These are phyloP conservation scores for Clanis bilineata DNA, from an alignment of 2,888 invertebrate genomes.

Conservation along the genomic window DNA sequence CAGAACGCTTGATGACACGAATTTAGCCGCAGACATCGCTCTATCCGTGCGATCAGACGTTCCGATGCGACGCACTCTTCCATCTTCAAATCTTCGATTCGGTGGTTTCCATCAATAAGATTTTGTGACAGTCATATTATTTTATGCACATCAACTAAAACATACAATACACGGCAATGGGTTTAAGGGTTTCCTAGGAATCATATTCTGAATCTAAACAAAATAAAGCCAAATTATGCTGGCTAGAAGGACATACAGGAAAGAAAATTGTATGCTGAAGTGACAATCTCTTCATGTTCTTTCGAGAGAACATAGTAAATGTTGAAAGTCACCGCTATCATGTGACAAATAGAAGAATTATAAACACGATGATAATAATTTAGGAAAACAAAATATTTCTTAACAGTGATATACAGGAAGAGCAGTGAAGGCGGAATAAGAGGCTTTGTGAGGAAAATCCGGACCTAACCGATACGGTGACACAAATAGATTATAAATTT, in stretches of 20 bases:
- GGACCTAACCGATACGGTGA: neutral
- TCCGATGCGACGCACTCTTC: constrained; percentile 26
- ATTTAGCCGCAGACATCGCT: constrained; percentile 51
- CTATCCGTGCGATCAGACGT: constrained; percentile 45
- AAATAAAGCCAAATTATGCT: neutral
- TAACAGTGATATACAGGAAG: neutral
- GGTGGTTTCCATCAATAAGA: neutral
- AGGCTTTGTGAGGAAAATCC: neutral
- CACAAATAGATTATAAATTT: neutral
- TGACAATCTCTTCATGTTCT: neutral
- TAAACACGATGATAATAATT: neutral
- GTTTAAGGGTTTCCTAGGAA: neutral
- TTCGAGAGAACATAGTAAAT: neutral
- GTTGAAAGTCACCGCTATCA: neutral
- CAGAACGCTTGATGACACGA: constrained; percentile 57
- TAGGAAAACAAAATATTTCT: neutral
- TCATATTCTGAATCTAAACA: neutral
- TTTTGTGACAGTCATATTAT: neutral
- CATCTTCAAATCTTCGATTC: neutral
- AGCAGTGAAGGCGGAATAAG: neutral
- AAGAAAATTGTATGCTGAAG: neutral
- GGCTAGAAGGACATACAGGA: no score
- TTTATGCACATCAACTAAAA: neutral
- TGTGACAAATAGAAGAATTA: neutral
- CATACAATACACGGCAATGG: neutral